Conservation (phyloP, 2,888 invertebrate genomes). For the Hypolimnas misippus region DNA sequence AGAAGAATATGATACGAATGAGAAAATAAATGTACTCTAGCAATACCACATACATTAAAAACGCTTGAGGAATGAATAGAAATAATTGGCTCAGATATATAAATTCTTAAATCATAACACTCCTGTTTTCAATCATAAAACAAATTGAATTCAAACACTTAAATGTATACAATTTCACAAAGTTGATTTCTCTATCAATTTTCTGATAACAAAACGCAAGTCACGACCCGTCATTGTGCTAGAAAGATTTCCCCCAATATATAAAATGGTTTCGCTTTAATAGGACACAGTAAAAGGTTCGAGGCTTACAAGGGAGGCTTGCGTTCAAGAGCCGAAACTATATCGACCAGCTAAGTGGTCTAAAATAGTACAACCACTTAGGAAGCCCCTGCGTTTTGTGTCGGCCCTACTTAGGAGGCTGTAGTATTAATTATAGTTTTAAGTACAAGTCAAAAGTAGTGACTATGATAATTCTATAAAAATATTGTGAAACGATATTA, state of each 20-base stretch:
- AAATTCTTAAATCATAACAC: too few relatives aligned
- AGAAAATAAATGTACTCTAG: too few relatives aligned
- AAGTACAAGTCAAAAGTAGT: not conserved
- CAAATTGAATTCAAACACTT: too few relatives aligned
- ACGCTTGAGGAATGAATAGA: too few relatives aligned
- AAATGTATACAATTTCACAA: not conserved
- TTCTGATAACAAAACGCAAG: constrained; percentile 14
- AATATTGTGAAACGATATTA: too few relatives aligned
- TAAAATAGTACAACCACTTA: constrained; percentile 22
- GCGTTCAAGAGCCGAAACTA: constrained; percentile 38
- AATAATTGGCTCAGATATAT: too few relatives aligned
- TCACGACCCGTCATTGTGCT: constrained; percentile 23
- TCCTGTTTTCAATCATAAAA: too few relatives aligned
- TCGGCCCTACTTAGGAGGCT: constrained; percentile 23
- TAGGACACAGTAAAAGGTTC: constrained; percentile 21
- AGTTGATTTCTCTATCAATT: constrained; percentile 5
- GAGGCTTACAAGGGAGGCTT: constrained; percentile 32
- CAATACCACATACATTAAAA: too few relatives aligned
- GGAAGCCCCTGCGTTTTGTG: constrained; percentile 14
- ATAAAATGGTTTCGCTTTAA: constrained; percentile 19
- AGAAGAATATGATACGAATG: too few relatives aligned
- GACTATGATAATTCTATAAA: too few relatives aligned
- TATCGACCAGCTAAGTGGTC: constrained; percentile 37
- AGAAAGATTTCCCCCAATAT: constrained; percentile 15
- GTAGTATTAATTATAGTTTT: not conserved